A percentile compares a stretch with the other conserved stretches of the same genome.
Conservation (phyloP, 2,113 vertebrate species). For the Peromyscus californicus region DNA sequence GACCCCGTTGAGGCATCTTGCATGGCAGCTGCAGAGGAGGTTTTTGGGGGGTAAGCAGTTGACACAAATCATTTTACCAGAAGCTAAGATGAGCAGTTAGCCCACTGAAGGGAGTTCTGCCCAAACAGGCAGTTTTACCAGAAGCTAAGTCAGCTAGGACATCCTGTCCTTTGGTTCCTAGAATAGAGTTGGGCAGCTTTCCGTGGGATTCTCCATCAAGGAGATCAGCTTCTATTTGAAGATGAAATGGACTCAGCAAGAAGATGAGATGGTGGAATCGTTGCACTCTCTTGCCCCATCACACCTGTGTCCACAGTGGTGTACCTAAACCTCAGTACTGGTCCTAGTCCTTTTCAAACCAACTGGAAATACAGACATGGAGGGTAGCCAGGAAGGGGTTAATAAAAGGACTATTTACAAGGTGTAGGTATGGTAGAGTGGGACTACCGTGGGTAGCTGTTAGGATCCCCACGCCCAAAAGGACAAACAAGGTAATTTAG, state of each 20-base stretch:
- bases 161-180: background rate
- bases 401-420: conserved; percentile 11
- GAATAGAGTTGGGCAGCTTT: background rate
- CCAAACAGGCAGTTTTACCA: background rate
- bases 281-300: background rate
- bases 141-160: background rate
- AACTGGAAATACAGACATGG: background rate
- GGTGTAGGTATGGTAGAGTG: background rate
- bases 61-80: background rate
- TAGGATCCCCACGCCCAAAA: background rate
- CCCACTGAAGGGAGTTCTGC: background rate
- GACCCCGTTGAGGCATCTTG: background rate
- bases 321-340: background rate
- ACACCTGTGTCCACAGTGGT: background rate
- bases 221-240: background rate
- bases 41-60: background rate
- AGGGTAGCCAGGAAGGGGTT: background rate
- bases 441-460: background rate
- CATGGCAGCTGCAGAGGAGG: background rate
- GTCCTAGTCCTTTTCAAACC: background rate
- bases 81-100: background rate
- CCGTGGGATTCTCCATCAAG: background rate
- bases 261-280: background rate
- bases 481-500: background rate
- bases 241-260: background rate